Evolutionary conservation across 2,888 invertebrate species (phyloP), one percentile per base, ranked within the genome.

Genomic region (Limenitis camilla): DNA sequence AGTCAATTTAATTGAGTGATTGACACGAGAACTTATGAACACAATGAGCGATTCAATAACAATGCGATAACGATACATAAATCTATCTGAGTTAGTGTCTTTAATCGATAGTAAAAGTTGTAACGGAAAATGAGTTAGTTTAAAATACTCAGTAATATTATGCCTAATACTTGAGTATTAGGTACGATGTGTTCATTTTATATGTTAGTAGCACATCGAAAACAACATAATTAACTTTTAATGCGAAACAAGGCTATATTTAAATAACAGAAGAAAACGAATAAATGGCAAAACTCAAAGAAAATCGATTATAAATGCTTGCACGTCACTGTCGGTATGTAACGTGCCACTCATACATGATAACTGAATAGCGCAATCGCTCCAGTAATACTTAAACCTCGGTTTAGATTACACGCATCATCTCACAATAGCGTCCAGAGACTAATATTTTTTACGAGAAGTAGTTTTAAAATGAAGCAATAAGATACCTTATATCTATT

Each of bases 51-150:
- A 68, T 68, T 68, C 64, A 62, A 64, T 63, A 64, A 68, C 66
- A 71, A 67, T 65, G 64, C 63, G 72, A 76, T 77, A 76, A 58
- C 67, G 66, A 68, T 74, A 72, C 56, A 66, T 63, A 66, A 61
- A 71, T 64, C 64, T 72, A 78, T 75, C 70, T 67, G 63, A 64
- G 62, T 65, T 64, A 71, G 64, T 66, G 64, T 46, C 41, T 53
- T 40, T 42, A 45, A 55, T 52, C 44, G 48, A 50, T 49, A 52
- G 29, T 35, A 19, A 19, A 27, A 10, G 11, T 35, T 49, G 27
- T 41, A 32, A 38, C 40, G 6, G 10, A 27, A 29, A 52, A 47
- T 32, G 31, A 42, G 39, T 36, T 10, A 39, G 32, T 35, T n/a
- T 44, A 43, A 50, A 50, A 38, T 44, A 50, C 33, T 11, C 9